phyloP scores from a whole-genome alignment of 1,140 invertebrate genomes.

The Panulirus ornatus region DNA sequence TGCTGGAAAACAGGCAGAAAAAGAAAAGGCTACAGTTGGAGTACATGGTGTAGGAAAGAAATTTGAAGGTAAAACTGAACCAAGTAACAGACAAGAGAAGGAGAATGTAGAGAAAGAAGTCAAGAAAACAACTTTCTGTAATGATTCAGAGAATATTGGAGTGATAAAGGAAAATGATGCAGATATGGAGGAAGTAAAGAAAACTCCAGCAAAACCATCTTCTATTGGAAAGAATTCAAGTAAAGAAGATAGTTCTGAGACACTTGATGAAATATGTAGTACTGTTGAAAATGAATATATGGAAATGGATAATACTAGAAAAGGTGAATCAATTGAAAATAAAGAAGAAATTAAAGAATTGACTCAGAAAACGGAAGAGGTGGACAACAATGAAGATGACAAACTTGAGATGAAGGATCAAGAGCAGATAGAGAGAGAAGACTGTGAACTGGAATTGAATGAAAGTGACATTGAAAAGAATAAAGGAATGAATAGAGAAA shows the following conservation, averaged over 20 bases:
- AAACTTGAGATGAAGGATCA: slow-evolving; percentile 2
- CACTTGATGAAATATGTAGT: too few species aligned
- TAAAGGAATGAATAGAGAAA: not conserved
- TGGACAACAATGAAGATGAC: not conserved
- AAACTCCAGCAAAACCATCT: too few species aligned
- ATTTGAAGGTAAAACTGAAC: not conserved
- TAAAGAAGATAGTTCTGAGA: too few species aligned
- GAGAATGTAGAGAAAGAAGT: not conserved
- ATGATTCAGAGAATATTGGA: not conserved
- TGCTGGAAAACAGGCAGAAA: too few species aligned
- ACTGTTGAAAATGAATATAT: too few species aligned
- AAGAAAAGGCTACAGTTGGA: too few species aligned
- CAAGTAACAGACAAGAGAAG: not conserved
- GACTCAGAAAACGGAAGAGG: not conserved
- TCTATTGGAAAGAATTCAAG: too few species aligned
- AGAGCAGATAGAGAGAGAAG: not conserved
- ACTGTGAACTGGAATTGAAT: not conserved
- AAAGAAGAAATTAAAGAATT: slow-evolving; percentile 1
- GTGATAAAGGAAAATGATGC: not conserved
- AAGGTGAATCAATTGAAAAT: not conserved
- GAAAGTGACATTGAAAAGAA: not conserved
- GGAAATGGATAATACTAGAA: too few species aligned
- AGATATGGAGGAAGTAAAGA: not conserved
- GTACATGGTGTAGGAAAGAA: too few species aligned
- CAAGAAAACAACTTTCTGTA: not conserved